Conservation (phyloP, 2,797 vertebrate species). For the Garrulus glandarius region DNA sequence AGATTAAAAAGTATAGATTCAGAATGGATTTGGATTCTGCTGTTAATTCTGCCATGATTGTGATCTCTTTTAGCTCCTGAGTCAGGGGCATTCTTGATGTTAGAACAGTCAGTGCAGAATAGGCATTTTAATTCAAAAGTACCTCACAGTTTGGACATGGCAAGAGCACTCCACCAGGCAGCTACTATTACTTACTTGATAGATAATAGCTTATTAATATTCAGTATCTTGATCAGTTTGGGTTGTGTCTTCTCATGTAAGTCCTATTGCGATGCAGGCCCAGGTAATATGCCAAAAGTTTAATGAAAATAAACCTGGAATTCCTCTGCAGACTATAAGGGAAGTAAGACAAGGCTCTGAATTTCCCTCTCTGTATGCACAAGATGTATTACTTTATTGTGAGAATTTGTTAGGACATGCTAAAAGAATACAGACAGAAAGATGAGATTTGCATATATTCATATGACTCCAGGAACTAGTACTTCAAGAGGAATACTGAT, state of each 20-base stretch:
- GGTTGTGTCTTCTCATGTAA: background rate
- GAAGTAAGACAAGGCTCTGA: background rate
- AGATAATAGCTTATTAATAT: background rate
- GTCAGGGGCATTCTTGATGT: background rate
- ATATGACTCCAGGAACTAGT: background rate
- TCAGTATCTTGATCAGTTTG: background rate
- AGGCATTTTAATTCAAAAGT: background rate
- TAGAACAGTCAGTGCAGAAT: background rate
- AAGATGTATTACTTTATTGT: background rate
- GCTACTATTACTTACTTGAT: background rate
- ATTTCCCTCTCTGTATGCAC: background rate
- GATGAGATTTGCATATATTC: background rate
- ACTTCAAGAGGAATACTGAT: background rate
- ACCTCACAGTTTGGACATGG: background rate
- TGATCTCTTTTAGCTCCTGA: background rate
- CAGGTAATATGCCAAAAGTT: background rate
- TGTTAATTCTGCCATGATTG: background rate
- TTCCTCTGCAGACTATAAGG: background rate
- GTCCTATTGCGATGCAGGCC: background rate
- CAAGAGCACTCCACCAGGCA: background rate
- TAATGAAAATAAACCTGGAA: background rate
- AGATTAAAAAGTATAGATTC: background rate
- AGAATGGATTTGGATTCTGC: background rate
- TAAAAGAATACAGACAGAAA: background rate
- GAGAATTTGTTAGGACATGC: background rate